Conservation (phyloP, 1,140 invertebrate genomes). For the Diachasmimorpha longicaudata region DNA sequence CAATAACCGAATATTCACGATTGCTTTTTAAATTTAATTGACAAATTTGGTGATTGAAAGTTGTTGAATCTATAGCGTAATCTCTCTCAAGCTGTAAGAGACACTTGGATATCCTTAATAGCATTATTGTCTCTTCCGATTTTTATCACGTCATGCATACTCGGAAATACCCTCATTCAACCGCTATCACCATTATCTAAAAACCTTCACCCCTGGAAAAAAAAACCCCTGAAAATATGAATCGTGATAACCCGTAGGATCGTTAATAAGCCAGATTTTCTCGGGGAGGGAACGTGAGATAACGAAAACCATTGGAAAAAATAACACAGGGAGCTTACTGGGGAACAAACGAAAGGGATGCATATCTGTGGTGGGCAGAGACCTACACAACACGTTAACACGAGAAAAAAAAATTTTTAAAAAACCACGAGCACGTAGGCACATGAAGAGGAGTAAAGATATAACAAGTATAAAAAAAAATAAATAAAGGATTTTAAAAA, state of each 20-base stretch:
- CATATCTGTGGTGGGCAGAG: conserved; percentile 49
- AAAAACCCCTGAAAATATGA: neutral
- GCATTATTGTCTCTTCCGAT: too few species aligned
- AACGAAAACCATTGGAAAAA: neutral
- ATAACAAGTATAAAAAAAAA: conserved; percentile 16
- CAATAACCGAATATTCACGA: too few species aligned
- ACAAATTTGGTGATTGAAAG: too few species aligned
- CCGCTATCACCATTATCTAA: neutral
- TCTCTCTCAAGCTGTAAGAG: too few species aligned
- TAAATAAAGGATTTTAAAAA: neutral
- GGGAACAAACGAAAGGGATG: conserved; percentile 35
- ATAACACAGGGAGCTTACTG: neutral
- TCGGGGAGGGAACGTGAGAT: neutral
- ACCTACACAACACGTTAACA: conserved; percentile 33
- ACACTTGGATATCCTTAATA: too few species aligned
- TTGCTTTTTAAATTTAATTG: too few species aligned
- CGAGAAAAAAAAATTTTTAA: neutral
- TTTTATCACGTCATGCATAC: too few species aligned
- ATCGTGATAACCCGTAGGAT: neutral
- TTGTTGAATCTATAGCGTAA: too few species aligned
- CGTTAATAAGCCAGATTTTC: conserved; percentile 16
- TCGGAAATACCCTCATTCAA: too few species aligned
- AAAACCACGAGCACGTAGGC: conserved; percentile 31
- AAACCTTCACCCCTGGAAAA: neutral
- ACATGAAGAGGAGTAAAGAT: conserved; percentile 15